Conservation (phyloP, 2,113 vertebrate species). For the Phaetusa simplex region DNA sequence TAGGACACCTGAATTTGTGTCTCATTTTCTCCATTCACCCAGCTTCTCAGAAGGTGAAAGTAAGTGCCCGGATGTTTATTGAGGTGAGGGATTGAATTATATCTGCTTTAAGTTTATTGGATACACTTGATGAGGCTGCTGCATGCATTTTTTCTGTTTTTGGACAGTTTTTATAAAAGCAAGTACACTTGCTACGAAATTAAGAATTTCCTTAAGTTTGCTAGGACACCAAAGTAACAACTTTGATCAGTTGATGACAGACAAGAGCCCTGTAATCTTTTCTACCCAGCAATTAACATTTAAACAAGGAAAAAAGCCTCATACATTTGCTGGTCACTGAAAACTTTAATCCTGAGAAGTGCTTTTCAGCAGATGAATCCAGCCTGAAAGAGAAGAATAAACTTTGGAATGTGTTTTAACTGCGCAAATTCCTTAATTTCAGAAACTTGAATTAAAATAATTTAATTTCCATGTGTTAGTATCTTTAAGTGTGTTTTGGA, state of each 20-base stretch:
- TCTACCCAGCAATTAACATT: not conserved
- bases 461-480: not conserved
- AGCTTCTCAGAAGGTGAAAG: not conserved
- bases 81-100: not conserved
- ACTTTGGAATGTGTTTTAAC: not conserved
- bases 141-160: not conserved
- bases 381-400: not conserved
- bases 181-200: not conserved
- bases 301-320: not conserved
- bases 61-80: not conserved
- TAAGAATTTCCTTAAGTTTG: not conserved
- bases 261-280: not conserved
- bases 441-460: not conserved
- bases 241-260: not conserved
- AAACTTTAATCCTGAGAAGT: not conserved
- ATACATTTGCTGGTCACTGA: not conserved
- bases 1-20: not conserved
- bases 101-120: not conserved
- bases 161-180: not conserved
- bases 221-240: not conserved
- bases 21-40: not conserved
- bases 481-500: not conserved
- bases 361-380: not conserved
- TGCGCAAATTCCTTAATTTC: not conserved
- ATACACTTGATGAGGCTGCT: not conserved